phyloP scores from a whole-genome alignment of 1,140 invertebrate species.

The Calycopis cecrops region DNA sequence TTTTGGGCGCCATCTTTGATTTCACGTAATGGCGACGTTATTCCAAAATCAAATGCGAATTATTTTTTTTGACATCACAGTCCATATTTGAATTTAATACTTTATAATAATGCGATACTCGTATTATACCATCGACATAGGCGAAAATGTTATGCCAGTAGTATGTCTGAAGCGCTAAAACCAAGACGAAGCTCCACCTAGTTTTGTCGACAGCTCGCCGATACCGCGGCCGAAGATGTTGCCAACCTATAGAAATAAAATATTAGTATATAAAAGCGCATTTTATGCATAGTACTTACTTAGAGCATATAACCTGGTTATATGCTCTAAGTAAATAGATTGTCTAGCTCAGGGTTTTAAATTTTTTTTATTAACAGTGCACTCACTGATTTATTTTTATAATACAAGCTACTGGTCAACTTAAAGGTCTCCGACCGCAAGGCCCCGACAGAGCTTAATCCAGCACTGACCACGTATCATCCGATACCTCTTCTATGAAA shows the following conservation, averaged over 20 bases:
- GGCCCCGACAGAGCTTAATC: too few species aligned
- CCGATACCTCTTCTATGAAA: too few species aligned
- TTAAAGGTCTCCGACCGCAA: too few species aligned
- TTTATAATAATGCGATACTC: conserved; percentile 9
- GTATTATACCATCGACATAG: neutral
- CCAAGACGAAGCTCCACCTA: conserved; percentile 81
- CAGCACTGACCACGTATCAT: too few species aligned
- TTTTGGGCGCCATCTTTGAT: conserved; percentile 43
- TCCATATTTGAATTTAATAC: conserved; percentile 16
- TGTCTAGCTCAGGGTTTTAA: too few species aligned
- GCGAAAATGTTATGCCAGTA: neutral
- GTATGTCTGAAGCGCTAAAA: conserved; percentile 70
- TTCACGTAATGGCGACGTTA: conserved; percentile 36
- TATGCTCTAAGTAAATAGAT: too few species aligned
- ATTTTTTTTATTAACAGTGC: too few species aligned
- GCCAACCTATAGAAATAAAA: conserved; percentile 75
- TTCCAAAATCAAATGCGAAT: conserved; percentile 18
- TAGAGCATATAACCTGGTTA: too few species aligned
- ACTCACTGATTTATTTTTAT: too few species aligned
- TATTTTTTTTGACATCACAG: conserved; percentile 27
- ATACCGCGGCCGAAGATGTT: conserved; percentile 90
- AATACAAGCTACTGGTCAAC: too few species aligned
- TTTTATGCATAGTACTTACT: too few species aligned
- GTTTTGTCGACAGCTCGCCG: conserved; percentile 87
- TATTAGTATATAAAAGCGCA: too few species aligned